phyloP scores from a whole-genome alignment of 1,140 invertebrate genomes.

The Drosophila cardini region DNA sequence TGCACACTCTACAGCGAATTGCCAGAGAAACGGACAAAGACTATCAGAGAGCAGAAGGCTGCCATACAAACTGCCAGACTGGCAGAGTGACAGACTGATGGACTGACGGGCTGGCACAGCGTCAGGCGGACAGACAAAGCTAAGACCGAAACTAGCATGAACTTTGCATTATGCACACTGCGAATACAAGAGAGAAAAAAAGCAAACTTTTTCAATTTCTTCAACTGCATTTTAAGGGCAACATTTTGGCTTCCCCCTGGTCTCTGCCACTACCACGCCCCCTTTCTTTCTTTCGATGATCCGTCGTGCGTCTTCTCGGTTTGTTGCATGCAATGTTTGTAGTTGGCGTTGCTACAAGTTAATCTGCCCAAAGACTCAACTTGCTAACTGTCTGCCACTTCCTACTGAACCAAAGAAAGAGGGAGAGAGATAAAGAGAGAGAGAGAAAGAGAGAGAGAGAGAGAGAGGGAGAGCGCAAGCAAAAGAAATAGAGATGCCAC shows the following conservation, averaged over 20 bases:
- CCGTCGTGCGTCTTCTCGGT: neutral
- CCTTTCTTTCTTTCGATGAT: neutral
- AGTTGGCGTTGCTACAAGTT: slow-evolving; percentile 66
- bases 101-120: slow-evolving; percentile 4
- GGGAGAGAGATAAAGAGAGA: neutral
- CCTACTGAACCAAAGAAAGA: neutral
- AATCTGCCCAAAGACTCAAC: slow-evolving; percentile 75
- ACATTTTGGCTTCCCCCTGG: neutral
- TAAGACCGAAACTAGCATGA: slow-evolving; percentile 34
- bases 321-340: slow-evolving; percentile 57
- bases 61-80: neutral
- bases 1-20: slow-evolving; percentile 32
- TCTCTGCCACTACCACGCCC: neutral
- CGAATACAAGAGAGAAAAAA: slow-evolving; percentile 18
- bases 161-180: slow-evolving; percentile 44
- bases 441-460: neutral
- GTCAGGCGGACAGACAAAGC: slow-evolving; percentile 8
- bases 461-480: neutral
- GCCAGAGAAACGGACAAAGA: slow-evolving; percentile 5
- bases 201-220: slow-evolving; percentile 79
- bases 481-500: slow-evolving; percentile 13
- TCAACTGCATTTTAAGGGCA: slow-evolving; percentile 64
- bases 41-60: neutral
- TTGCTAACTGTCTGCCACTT: slow-evolving; percentile 64
- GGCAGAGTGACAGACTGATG: slow-evolving; percentile 6